Base-by-base conservation (phyloP, 2,888 invertebrate genomes). In the Gymnosoma rotundatum region DNA sequence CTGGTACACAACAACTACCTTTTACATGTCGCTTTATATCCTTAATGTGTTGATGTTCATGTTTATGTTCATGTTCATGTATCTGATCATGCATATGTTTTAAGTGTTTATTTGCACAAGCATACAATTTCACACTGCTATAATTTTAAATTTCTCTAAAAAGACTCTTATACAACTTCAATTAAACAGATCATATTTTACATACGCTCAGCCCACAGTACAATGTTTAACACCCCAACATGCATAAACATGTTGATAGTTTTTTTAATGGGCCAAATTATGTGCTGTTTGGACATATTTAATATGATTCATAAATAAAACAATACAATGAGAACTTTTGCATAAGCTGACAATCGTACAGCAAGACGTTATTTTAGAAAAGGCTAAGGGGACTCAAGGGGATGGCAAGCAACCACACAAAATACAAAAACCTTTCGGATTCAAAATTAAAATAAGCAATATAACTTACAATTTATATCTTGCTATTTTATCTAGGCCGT, bases 301-400 rank as follows among this genome's bases (percentile, higher is more conserved):
- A 64, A 72, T 52, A 66, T 56, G 58, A 56, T 72, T 79, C 66
- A 66, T 60, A 73, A 72, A 66, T 25, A 73, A 56, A 36, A 45
- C 54, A 20, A 36, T 56, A 70, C 63, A 63, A 63, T 6, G 12
- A n/a, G 20, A 20, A 9, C 1, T 52, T 18, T 18, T 18, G 20
- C 50, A 56, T 75, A 0, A 21, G 16, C 9, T 56, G 14, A 42
- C 10, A 20, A 16, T n/a, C 25, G 25, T 25, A 25, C 1, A 25
- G 25, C 25, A 25, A 2, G 25, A 25, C 4, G 25, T 25, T 25
- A 25, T 25, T 4, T 2, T 2, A 25, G 25, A 25, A 25, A 25
- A 4, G 25, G 25, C 25, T 25, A 4, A 72, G n/a, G 12, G 42
- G 42, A 12, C 1, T 42, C 12, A 42, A 42, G 42, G 42, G 32